A percentile compares a stretch with the other conserved stretches of the same genome.
These are phyloP conservation scores for Octodonta nipae DNA, from an alignment of 2,888 invertebrate species.

Conservation along the genomic window DNA sequence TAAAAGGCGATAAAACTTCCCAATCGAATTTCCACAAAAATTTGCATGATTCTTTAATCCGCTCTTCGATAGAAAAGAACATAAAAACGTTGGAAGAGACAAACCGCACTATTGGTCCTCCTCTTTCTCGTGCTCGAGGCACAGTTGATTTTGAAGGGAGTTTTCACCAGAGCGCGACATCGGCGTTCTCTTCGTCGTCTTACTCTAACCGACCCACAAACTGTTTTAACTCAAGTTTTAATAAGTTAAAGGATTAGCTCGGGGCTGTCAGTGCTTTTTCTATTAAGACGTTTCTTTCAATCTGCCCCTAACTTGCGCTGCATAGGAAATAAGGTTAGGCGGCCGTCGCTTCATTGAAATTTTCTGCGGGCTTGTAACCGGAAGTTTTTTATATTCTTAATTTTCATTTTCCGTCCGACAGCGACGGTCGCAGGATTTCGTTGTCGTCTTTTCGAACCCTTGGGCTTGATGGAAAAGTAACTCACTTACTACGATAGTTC, in stretches of 20 bases:
- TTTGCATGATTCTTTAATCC: slow-evolving; percentile 37
- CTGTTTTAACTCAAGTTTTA: slow-evolving; percentile 36
- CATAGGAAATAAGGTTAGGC: slow-evolving; percentile 9
- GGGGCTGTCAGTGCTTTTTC: slow-evolving; percentile 30
- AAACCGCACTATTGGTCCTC: slow-evolving; percentile 14
- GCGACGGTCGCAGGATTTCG: no score
- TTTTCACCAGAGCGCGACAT: slow-evolving; percentile 2
- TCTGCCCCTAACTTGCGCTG: slow-evolving; percentile 8
- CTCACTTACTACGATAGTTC: no score
- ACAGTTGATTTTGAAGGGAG: slow-evolving; percentile 1
- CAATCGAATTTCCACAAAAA: slow-evolving; percentile 34
- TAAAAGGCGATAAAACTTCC: slow-evolving; percentile 24
- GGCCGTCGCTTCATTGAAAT: slow-evolving; percentile 7
- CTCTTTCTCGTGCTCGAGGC: slow-evolving; percentile 21
- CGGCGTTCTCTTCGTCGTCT: no score
- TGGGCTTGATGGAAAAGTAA: no score
- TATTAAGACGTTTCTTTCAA: slow-evolving; percentile 27
- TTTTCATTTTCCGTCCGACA: neutral
- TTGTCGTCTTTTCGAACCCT: no score
- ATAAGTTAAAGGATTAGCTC: slow-evolving; percentile 36
- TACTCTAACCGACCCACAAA: no score
- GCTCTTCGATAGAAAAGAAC: slow-evolving; percentile 10
- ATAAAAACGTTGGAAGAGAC: slow-evolving; percentile 14
- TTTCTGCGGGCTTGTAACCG: slow-evolving; percentile 2
- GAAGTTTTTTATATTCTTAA: neutral